Base-by-base conservation (phyloP, 2,797 vertebrate species). In the Carduelis carduelis region DNA sequence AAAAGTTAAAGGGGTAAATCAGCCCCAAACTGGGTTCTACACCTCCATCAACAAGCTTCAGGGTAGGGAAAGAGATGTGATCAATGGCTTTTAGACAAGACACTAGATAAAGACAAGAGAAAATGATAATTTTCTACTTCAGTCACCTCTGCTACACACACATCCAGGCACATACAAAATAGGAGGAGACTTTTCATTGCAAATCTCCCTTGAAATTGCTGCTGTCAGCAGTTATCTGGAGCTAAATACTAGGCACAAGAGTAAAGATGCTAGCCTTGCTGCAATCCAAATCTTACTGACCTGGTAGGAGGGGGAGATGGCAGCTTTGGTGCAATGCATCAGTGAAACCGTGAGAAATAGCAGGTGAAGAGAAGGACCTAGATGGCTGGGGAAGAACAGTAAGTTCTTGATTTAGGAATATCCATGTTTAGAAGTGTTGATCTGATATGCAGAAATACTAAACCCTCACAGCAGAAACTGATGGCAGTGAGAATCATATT, bases 361-460 rank as follows among this genome's bases (percentile, higher is more conserved):
- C 44, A 91, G 69, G 50, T 86, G 83, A 91, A 78, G 24, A 50
- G 41, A 94, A 74, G 41, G 46, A 59, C 43, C 30, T 75, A 46
- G n/a, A 68, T 83, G 61, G 14, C 14, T 43, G 6, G 23, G 46
- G n/a, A 89, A 50, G 50, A 65, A 64, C 30, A 52, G 50, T 27
- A 77, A 46, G 23, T 86, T 68, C 79, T 88, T 61, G 43, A 78
- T 93, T 71, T 87, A 88, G 72, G 72, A 86, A 49, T 72, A 93
- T 55, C 70, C 61, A 30, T 61, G 35, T 76, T 91, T 77, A 82
- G 77, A 93, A 24, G 55, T 83, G 72, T 91, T 87, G 72, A 22
- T 75, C 55, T 68, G 72, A 76, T 81, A 44, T 43, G 43, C 72
- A 90, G 74, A 76, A 95, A 69, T 65, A 43, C 41, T 69, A 57